phyloP scores from a whole-genome alignment of 64 coral and sea anemone species.

The Hydrozoanthus tunicans region DNA sequence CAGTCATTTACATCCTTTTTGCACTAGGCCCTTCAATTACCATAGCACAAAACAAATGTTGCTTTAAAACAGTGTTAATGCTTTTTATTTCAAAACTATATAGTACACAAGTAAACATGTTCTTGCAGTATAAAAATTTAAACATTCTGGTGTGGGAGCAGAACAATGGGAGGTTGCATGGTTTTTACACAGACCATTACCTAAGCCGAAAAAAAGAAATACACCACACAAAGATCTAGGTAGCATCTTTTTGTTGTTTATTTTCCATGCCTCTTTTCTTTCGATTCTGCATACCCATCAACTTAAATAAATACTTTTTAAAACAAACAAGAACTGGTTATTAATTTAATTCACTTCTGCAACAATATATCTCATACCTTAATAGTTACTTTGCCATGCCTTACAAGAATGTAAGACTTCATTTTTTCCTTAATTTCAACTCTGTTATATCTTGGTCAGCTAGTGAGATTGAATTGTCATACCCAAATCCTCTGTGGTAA shows the following conservation, averaged over 20 bases:
- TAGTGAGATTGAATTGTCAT: conserved; percentile 37
- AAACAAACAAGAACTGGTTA: conserved; percentile 49
- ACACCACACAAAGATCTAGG: not conserved
- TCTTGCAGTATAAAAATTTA: too few species aligned
- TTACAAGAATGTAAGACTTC: conserved; percentile 2
- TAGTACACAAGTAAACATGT: too few species aligned
- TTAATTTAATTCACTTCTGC: conserved; percentile 45
- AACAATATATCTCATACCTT: conserved; percentile 51
- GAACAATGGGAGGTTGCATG: too few species aligned
- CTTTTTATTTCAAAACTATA: too few species aligned
- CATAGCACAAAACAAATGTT: too few species aligned
- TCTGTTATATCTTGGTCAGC: not conserved
- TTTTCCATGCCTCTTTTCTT: conserved; percentile 34
- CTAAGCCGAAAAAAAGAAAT: not conserved
- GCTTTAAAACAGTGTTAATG: too few species aligned
- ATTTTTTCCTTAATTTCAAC: conserved; percentile 1
- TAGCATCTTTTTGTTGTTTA: not conserved
- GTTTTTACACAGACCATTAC: too few species aligned
- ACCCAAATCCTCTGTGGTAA: not conserved
- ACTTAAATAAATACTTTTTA: conserved; percentile 56
- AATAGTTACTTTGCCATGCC: not conserved
- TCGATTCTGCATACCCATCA: conserved; percentile 12
- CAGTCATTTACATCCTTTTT: too few species aligned
- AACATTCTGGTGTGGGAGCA: too few species aligned
- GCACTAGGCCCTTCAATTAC: too few species aligned